Conservation (phyloP, 2,113 vertebrate genomes). For the Hippoglossus stenolepis region DNA sequence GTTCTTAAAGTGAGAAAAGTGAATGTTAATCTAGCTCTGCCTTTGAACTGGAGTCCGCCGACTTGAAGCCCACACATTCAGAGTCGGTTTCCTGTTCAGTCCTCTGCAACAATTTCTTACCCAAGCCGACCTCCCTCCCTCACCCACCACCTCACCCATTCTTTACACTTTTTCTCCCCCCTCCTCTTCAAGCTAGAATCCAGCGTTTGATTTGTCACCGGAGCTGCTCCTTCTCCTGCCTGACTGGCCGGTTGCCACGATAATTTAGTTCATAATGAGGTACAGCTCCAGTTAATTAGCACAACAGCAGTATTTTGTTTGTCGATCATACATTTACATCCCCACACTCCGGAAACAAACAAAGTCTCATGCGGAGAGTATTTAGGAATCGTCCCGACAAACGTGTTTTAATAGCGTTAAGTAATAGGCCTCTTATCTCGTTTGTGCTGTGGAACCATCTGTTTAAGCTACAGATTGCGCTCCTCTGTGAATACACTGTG, state of each 20-base stretch:
- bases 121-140: conserved; percentile 9
- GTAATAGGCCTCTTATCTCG: conserved; percentile 60
- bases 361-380: conserved; percentile 22
- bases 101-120: conserved; percentile 37
- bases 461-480: conserved; percentile 68
- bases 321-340: conserved; percentile 56
- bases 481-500: conserved; percentile 56
- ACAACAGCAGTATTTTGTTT: conserved; percentile 57
- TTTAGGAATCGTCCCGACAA: conserved; percentile 54
- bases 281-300: conserved; percentile 74
- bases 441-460: conserved; percentile 70
- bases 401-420: conserved; percentile 58
- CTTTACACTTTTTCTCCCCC: conserved; percentile 14
- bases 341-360: conserved; percentile 16
- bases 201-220: conserved; percentile 46
- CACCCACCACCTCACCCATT: conserved; percentile 41
- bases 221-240: conserved; percentile 47
- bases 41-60: neutral
- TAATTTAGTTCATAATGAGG: conserved; percentile 73
- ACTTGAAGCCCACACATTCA: neutral
- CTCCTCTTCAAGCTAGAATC: conserved; percentile 10
- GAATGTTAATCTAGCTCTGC: conserved; percentile 50
- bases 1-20: conserved; percentile 31
- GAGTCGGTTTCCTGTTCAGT: conserved; percentile 8
- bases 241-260: conserved; percentile 61